Conservation (phyloP, 2,797 vertebrate genomes). For the Sebastes paucispinis region DNA sequence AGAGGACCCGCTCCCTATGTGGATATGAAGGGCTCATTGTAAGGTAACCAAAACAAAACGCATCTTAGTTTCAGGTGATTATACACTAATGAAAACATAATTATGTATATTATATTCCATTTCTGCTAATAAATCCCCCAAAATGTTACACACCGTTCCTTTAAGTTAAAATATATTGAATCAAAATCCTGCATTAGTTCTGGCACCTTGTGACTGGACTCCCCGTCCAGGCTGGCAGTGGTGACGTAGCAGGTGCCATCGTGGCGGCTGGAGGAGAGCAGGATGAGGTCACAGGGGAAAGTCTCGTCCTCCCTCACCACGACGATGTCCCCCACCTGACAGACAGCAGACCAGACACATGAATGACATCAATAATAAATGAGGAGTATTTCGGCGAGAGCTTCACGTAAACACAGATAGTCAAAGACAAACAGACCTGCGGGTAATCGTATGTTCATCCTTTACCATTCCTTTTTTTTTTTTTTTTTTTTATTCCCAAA, state of each 20-base stretch:
- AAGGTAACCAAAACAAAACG: accelerated
- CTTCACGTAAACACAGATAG: constrained; percentile 13
- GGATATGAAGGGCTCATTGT: no score
- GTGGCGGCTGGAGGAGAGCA: constrained; percentile 91
- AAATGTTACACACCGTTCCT: no score
- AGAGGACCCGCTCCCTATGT: no score
- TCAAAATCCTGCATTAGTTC: background rate
- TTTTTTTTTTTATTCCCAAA: no score
- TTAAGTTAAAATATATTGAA: background rate
- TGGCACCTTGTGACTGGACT: constrained; percentile 96
- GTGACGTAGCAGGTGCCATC: constrained; percentile 98
- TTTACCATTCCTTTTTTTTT: constrained; percentile 39
- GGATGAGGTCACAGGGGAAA: constrained; percentile 97
- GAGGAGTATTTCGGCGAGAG: background rate
- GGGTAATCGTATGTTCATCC: constrained; percentile 45
- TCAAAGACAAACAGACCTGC: constrained; percentile 39
- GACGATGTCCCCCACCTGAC: constrained; percentile 95
- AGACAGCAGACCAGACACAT: constrained; percentile 5
- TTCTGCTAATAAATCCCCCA: no score
- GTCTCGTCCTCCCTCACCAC: constrained; percentile 96
- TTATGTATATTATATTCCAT: no score
- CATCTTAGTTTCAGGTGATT: no score
- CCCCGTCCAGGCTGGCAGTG: constrained; percentile 95
- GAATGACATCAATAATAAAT: constrained; percentile 42
- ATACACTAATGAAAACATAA: no score